Evolutionary conservation across 2,797 vertebrate species (phyloP).

Genomic region (Chromobotia macracanthus): DNA sequence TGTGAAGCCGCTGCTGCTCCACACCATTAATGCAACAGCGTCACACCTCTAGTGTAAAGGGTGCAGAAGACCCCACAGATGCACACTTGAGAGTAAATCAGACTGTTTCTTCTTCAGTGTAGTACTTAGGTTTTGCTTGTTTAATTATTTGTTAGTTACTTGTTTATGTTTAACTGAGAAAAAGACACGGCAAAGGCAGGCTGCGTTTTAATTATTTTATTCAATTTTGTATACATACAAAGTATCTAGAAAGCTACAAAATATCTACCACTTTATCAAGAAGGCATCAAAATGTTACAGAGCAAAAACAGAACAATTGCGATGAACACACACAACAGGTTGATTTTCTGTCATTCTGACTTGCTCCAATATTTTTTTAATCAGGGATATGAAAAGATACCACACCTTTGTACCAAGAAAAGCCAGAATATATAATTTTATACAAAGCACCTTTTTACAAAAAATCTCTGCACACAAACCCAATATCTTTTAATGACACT

Average conservation of each 20-base stretch:
- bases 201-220: constrained; percentile 87
- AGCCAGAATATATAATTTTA: constrained; percentile 93
- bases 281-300: constrained; percentile 99
- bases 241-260: constrained; percentile 99
- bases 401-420: constrained; percentile 97
- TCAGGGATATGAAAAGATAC: constrained; percentile 96
- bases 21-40: neutral
- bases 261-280: constrained; percentile 99
- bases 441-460: constrained; percentile 92
- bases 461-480: constrained; percentile 92
- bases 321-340: constrained; percentile 90
- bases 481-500: constrained; percentile 90
- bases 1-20: constrained; percentile 25
- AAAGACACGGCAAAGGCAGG: neutral
- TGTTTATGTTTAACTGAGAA: neutral
- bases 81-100: too few relatives aligned
- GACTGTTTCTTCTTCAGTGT: too few relatives aligned
- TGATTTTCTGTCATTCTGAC: constrained; percentile 70
- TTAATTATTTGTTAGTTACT: too few relatives aligned
- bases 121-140: too few relatives aligned
- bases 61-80: too few relatives aligned
- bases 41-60: constrained; percentile 64
- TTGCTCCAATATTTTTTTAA: constrained; percentile 87
- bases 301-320: constrained; percentile 98
- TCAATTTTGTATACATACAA: constrained; percentile 99